These are phyloP conservation scores for Stichodactyla mertensii DNA, from an alignment of 64 coral and sea anemone genomes.

Conservation along the genomic window DNA sequence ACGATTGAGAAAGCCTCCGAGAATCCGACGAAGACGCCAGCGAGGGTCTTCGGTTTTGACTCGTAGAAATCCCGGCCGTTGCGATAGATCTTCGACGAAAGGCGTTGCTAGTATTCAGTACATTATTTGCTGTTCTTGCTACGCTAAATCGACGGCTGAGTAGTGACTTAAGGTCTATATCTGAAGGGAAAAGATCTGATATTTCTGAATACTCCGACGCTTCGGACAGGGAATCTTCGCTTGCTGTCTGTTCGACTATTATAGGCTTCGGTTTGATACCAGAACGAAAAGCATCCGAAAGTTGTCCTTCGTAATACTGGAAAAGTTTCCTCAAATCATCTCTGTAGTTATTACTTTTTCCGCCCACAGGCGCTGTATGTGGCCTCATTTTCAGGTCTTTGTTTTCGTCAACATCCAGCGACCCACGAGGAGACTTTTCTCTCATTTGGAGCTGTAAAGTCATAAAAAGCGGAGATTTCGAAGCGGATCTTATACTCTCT, in stretches of 20 bases:
- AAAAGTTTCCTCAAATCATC: slow-evolving; percentile 48
- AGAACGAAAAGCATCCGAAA: slow-evolving; percentile 44
- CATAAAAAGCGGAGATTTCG: slow-evolving; percentile 43
- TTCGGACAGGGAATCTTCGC: slow-evolving; percentile 17
- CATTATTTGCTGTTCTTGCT: slow-evolving; percentile 31
- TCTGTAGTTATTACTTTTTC: slow-evolving; percentile 10
- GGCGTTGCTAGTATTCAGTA: slow-evolving; percentile 14
- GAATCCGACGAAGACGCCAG: neutral
- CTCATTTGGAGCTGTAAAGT: slow-evolving; percentile 36
- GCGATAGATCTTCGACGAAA: slow-evolving; percentile 58
- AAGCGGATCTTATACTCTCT: slow-evolving; percentile 31
- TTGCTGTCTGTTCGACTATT: slow-evolving; percentile 9
- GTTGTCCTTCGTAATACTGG: slow-evolving; percentile 52
- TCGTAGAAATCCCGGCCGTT: slow-evolving; percentile 4
- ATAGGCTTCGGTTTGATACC: slow-evolving; percentile 42
- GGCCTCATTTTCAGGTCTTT: slow-evolving; percentile 28
- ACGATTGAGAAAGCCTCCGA: slow-evolving; percentile 19
- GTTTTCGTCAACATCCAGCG: neutral
- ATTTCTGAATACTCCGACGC: slow-evolving; percentile 37
- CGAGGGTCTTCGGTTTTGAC: slow-evolving; percentile 22
- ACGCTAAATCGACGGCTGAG: slow-evolving; percentile 55
- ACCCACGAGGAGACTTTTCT: slow-evolving; percentile 3
- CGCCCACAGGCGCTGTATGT: slow-evolving; percentile 32
- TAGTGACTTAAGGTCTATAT: neutral
- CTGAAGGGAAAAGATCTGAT: neutral